phyloP scores from a whole-genome alignment of 2,113 vertebrate genomes.

The Cyprinus carpio region DNA sequence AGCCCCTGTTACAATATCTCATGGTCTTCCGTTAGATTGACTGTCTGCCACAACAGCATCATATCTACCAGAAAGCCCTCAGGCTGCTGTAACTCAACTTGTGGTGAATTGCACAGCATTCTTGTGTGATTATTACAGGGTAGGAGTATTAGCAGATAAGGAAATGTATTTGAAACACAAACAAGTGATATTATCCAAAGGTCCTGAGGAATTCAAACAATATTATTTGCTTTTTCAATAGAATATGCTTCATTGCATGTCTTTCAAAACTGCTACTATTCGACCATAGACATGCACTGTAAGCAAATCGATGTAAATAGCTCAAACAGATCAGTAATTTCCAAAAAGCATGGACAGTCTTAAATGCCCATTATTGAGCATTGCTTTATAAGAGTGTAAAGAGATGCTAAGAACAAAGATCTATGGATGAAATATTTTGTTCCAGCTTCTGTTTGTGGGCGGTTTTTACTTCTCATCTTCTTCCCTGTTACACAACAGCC shows the following conservation, averaged over 20 bases:
- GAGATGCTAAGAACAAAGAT: not conserved
- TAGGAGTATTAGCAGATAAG: not conserved
- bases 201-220: not conserved
- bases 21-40: not conserved
- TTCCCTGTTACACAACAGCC: conserved; percentile 55
- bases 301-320: not conserved
- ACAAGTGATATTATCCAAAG: not conserved
- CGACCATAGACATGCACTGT: not conserved
- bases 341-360: not conserved
- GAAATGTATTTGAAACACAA: conserved; percentile 15
- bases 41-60: not conserved
- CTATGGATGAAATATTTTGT: conserved; percentile 2
- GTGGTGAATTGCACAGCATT: conserved; percentile 21
- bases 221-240: not conserved
- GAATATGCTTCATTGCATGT: not conserved
- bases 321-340: not conserved
- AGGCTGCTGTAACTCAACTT: conserved; percentile 13
- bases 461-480: conserved; percentile 46
- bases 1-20: not conserved
- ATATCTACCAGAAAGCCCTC: not conserved
- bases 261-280: not conserved
- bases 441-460: conserved; percentile 44
- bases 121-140: conserved; percentile 10
- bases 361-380: not conserved
- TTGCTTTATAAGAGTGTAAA: not conserved